Base-by-base conservation (phyloP, 2,888 invertebrate species). In the Hirtodrosophila confusa region DNA sequence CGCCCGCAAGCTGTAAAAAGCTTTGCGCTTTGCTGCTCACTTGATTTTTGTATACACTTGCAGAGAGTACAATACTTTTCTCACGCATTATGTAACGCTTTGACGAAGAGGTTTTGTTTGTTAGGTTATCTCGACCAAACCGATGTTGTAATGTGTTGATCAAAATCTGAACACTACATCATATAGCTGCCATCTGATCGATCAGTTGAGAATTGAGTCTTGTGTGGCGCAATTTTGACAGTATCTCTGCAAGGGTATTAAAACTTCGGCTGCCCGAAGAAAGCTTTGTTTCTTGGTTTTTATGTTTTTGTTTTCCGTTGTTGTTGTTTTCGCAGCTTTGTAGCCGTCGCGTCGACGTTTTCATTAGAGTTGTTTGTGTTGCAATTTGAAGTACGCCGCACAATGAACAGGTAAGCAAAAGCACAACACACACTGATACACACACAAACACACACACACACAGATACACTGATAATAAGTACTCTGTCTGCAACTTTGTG, bases 391-490 rank as follows among this genome's bases (percentile, higher is more conserved):
- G 74, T 76, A 75, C 86, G 51, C 69, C 78, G 69, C 78, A 85
- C 88, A 74, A 85, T 85, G 84, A 83, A 88, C 88, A 88, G 84
- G 84, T 85, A 85, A 85, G 86, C 88, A 78, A 69, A 78, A 74
- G 48, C 66, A 82, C 56, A 75, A 58, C 62, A 60, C 50, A 49
- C 31, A 43, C 23, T 17, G 17, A 17, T 17, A 33, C 8, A 48
- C 27, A 27, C 27, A 27, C 27, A 27, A 27, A 27, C 3, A 27
- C 27, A 27, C 4, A 27, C 27, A 27, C 27, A 27, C 3, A 27
- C 27, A 27, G 5, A 27, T 27, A 27, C 27, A 27, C 6, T 27
- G 57, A 51, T 66, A 50, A 39, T 55, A 33, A 36, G 45, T 48
- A 67, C 51, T 29, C 27, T 61, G 62, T 86, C 66, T 71, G 58